phyloP scores from a whole-genome alignment of 2,888 invertebrate species.

The Leptopilina syphax region DNA sequence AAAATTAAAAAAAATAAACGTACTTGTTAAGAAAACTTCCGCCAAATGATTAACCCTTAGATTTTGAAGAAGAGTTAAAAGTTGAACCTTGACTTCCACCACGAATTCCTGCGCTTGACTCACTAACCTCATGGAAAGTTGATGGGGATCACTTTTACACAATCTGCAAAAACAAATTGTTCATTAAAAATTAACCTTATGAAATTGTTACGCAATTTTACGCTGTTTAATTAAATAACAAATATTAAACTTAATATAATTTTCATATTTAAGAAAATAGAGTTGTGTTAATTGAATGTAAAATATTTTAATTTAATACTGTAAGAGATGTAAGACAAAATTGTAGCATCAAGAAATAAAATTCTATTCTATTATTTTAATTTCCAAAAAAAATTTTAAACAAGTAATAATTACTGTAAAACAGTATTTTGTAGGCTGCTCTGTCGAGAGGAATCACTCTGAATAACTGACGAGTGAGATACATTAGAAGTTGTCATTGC shows the following conservation, averaged over 20 bases:
- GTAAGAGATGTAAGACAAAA: no score
- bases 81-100: constrained; percentile 81
- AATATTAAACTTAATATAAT: neutral
- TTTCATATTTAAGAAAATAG: neutral
- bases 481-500: constrained; percentile 67
- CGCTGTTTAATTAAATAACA: neutral
- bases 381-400: neutral
- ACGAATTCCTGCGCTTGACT: constrained; percentile 82
- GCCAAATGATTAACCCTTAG: constrained; percentile 78
- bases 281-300: no score
- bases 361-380: no score
- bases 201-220: neutral
- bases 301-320: no score
- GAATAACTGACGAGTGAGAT: constrained; percentile 58
- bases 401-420: constrained; percentile 73
- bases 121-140: constrained; percentile 82
- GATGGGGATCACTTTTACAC: constrained; percentile 81
- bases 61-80: constrained; percentile 78
- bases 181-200: neutral
- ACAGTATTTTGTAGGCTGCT: constrained; percentile 75
- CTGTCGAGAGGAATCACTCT: constrained; percentile 61
- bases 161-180: constrained; percentile 72
- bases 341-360: no score
- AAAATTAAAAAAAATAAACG: constrained; percentile 48
- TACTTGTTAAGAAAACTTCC: constrained; percentile 78